Evolutionary conservation across 2,797 vertebrate species (phyloP).

Genomic region (Staurois parvus): DNA sequence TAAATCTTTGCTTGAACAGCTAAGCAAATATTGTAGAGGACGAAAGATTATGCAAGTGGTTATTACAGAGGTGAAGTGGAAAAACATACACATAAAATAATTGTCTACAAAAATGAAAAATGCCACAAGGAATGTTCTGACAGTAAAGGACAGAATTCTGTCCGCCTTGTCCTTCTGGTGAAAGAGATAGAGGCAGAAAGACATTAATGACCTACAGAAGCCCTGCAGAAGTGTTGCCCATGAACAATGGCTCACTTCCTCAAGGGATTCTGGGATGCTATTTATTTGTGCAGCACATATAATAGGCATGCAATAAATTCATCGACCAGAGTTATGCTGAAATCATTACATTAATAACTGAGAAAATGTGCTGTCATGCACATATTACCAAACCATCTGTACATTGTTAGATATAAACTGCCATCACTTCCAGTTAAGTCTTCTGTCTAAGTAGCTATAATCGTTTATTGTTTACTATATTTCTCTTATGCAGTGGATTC

Average conservation of each 20-base stretch:
- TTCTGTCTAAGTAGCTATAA: neutral
- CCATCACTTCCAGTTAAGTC: neutral
- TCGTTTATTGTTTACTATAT: neutral
- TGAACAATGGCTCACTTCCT: constrained; percentile 23
- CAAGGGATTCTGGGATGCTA: constrained; percentile 38
- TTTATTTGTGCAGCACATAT: constrained; percentile 37
- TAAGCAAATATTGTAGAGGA: constrained; percentile 47
- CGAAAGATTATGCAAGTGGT: constrained; percentile 21
- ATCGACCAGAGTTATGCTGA: neutral
- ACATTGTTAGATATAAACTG: neutral
- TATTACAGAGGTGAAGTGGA: constrained; percentile 47
- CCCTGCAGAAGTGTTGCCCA: constrained; percentile 7
- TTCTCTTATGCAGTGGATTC: too few relatives aligned
- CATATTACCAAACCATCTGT: constrained; percentile 5
- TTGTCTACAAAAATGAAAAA: constrained; percentile 53
- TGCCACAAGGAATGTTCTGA: constrained; percentile 52
- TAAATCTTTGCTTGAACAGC: constrained; percentile 56
- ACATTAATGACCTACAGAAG: constrained; percentile 52
- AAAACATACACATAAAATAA: constrained; percentile 51
- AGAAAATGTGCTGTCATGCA: constrained; percentile 10
- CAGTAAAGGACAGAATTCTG: constrained; percentile 33
- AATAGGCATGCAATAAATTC: constrained; percentile 20
- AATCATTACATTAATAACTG: constrained; percentile 18
- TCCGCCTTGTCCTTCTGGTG: constrained; percentile 22
- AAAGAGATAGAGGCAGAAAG: constrained; percentile 27